Evolutionary conservation across 1,140 invertebrate species (phyloP).

Genomic region (Drosophila ironensis): DNA sequence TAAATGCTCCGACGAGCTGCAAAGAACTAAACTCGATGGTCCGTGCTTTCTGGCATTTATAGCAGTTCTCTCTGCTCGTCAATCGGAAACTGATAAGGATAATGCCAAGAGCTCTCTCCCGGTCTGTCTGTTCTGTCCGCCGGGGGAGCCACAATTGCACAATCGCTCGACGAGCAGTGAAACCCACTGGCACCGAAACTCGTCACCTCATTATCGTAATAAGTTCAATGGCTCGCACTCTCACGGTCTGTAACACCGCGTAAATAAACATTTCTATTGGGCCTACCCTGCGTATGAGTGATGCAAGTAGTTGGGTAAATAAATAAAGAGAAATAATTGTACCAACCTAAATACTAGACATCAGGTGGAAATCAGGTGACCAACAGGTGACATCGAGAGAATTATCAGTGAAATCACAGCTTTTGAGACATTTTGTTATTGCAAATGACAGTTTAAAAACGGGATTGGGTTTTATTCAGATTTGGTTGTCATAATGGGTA

Average conservation of each 20-base stretch:
- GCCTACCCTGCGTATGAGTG: conserved; percentile 1
- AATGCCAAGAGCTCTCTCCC: conserved; percentile 2
- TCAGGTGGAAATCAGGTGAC: too few species aligned
- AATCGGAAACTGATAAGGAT: conserved; percentile 60
- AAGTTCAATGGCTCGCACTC: conserved; percentile 51
- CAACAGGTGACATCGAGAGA: too few species aligned
- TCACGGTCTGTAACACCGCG: conserved; percentile 29
- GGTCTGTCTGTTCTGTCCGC: conserved; percentile 10
- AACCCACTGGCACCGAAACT: conserved; percentile 2
- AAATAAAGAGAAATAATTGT: too few species aligned
- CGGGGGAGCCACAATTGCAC: conserved; percentile 23
- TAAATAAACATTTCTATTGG: conserved; percentile 1
- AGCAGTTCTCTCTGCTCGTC: conserved; percentile 16
- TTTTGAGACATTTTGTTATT: too few species aligned
- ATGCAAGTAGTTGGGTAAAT: neutral
- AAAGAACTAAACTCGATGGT: conserved; percentile 66
- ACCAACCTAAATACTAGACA: too few species aligned
- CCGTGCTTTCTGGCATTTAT: conserved; percentile 65
- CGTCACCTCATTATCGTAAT: conserved; percentile 31
- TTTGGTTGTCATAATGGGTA: too few species aligned
- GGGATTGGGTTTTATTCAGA: too few species aligned
- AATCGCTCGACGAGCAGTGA: conserved; percentile 3
- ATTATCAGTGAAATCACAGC: too few species aligned
- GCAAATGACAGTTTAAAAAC: too few species aligned
- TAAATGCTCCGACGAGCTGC: conserved; percentile 48